Conservation (phyloP, 2,888 invertebrate species). For the Polyommatus iphigenia region DNA sequence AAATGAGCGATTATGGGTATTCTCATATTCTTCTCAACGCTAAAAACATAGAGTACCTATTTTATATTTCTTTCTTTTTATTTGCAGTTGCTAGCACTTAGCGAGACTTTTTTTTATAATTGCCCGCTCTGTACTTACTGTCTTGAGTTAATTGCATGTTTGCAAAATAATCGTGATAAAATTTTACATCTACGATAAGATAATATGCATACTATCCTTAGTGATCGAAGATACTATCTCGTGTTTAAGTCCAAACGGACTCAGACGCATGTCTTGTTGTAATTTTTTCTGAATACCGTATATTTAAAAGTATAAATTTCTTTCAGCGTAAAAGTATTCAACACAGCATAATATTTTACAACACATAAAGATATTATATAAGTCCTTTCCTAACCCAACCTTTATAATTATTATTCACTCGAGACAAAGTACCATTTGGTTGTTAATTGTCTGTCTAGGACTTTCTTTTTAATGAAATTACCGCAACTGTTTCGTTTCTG, state of each 20-base stretch:
- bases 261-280: too few species aligned
- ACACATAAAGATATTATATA: too few species aligned
- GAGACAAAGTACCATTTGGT: slow-evolving; percentile 3
- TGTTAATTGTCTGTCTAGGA: slow-evolving; percentile 16
- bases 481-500: slow-evolving; percentile 2
- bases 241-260: too few species aligned
- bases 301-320: not conserved
- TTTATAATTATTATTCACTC: not conserved
- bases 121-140: too few species aligned
- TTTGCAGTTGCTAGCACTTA: not conserved
- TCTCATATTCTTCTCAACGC: not conserved
- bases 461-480: slow-evolving; percentile 12
- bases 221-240: too few species aligned
- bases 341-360: too few species aligned
- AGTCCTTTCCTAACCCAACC: too few species aligned
- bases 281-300: too few species aligned
- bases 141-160: not conserved
- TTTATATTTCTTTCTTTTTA: not conserved
- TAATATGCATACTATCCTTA: too few species aligned
- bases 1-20: slow-evolving; percentile 48
- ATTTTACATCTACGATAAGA: not conserved
- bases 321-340: too few species aligned
- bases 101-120: too few species aligned
- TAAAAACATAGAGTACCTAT: not conserved
- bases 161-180: not conserved